A percentile compares a stretch with the other conserved stretches of the same genome.
phyloP scores from a whole-genome alignment of 2,797 vertebrate species.

The Lacerta viridis region DNA sequence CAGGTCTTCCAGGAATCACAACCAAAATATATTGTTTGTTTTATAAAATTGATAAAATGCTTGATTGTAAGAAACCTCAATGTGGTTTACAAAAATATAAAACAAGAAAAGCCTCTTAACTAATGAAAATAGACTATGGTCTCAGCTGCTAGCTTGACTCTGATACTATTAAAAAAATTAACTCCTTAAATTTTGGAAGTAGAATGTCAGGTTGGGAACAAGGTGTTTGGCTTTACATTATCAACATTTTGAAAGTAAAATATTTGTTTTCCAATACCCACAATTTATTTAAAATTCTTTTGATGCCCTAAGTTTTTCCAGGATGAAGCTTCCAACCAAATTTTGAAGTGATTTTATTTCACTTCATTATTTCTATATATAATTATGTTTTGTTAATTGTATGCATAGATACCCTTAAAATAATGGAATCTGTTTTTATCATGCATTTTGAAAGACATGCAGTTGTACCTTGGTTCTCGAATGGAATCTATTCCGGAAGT shows the following conservation, averaged over 20 bases:
- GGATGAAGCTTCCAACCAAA: background rate
- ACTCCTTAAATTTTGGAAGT: background rate
- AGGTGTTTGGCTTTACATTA: background rate
- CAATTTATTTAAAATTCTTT: background rate
- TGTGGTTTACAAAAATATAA: too few species aligned
- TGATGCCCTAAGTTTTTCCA: background rate
- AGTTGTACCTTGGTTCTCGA: too few species aligned
- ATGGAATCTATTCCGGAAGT: background rate
- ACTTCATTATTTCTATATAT: background rate
- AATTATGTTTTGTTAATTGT: background rate
- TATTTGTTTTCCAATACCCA: background rate
- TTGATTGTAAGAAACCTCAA: too few species aligned
- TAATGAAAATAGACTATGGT: background rate
- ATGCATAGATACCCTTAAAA: too few species aligned
- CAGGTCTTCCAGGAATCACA: too few species aligned
- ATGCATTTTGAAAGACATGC: too few species aligned
- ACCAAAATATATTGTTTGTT: too few species aligned
- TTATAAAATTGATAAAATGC: too few species aligned
- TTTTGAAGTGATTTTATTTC: background rate
- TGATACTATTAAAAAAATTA: background rate
- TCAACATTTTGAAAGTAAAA: background rate
- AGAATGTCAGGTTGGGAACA: background rate
- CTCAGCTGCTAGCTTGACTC: background rate
- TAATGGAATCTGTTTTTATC: too few species aligned
- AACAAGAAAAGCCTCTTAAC: background rate